Evolutionary conservation across 1,140 invertebrate species (phyloP), one percentile per base, ranked within the genome.

Genomic region (Melanaphis sacchari): DNA sequence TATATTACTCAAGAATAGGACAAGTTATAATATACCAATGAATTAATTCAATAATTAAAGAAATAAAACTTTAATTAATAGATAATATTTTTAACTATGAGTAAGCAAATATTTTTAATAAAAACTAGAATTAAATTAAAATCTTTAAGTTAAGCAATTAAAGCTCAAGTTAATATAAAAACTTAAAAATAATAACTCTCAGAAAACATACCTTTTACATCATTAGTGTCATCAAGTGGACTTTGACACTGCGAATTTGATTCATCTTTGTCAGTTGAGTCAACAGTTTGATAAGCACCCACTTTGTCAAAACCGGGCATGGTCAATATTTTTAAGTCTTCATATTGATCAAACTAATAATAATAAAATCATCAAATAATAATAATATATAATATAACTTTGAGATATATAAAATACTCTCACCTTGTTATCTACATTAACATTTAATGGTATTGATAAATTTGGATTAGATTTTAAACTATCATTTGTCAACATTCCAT

Each of bases 281-380:
- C 81, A 40, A 93, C n/a, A 31, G 43, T 89, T 36, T 76, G 87
- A 82, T 90, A 90, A 81, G 93, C 41, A 41, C 85, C 54, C 22
- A 93, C 7, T 90, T 93, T 93, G 52, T 93, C 93, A 81, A 93
- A 93, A 52, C 93, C 93, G 52, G 93, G 84, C 93, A 93, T 89
- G 6, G 85, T 93, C 22, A 90, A 81, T 81, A 93, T 90, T 93
- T 93, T 82, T 40, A 93, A 89, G 43, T 89, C 85, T 43, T 93
- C 93, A 49, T 40, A 76, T 43, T 93, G 54, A 36, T 82, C 87
- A 49, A 90, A 81, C 88, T 89, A 82, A 26, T 36, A 31, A 88
- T 88, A 81, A 26, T 36, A 38, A 88, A 81, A 90, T 2, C 1
- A 49, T 59, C n/a, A 40, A 24, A 24, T 15, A 43, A 54, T 66